A percentile compares a stretch with the other conserved stretches of the same genome.
These are phyloP conservation scores for Perognathus longimembris DNA, from an alignment of 2,113 vertebrate species.

Conservation along the genomic window DNA sequence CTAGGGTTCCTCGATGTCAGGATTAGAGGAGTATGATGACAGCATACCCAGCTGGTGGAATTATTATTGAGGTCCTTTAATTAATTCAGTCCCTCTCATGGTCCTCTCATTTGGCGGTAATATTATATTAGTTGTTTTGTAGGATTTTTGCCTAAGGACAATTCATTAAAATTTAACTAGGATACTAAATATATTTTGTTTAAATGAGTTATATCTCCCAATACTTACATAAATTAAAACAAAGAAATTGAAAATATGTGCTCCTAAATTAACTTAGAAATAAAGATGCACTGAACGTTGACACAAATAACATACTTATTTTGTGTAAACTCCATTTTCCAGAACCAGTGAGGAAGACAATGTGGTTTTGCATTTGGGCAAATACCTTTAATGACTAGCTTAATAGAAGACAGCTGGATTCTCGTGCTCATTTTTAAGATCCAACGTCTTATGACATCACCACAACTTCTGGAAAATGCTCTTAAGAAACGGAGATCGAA, in stretches of 20 bases:
- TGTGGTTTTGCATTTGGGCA: conserved; percentile 14
- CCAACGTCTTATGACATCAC: conserved; percentile 4
- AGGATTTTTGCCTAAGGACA: neutral
- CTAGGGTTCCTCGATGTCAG: neutral
- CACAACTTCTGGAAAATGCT: conserved; percentile 35
- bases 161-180: conserved; percentile 16
- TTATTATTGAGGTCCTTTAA: neutral
- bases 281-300: conserved; percentile 13
- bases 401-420: conserved; percentile 41
- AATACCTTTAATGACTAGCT: conserved; percentile 19
- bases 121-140: neutral
- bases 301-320: neutral
- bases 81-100: no score
- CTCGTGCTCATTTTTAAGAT: conserved; percentile 9
- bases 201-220: neutral
- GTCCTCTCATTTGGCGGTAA: neutral
- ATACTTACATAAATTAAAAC: conserved; percentile 16
- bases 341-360: conserved; percentile 26
- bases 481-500: conserved; percentile 9
- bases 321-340: conserved; percentile 15
- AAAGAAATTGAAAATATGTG: neutral
- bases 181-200: neutral
- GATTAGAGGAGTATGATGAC: neutral
- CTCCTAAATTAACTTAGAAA: conserved; percentile 18
- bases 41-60: neutral